A percentile compares a stretch with the other conserved stretches of the same genome.
These are phyloP conservation scores for Chironomus tentans DNA, from an alignment of 2,888 invertebrate genomes.

Conservation along the genomic window DNA sequence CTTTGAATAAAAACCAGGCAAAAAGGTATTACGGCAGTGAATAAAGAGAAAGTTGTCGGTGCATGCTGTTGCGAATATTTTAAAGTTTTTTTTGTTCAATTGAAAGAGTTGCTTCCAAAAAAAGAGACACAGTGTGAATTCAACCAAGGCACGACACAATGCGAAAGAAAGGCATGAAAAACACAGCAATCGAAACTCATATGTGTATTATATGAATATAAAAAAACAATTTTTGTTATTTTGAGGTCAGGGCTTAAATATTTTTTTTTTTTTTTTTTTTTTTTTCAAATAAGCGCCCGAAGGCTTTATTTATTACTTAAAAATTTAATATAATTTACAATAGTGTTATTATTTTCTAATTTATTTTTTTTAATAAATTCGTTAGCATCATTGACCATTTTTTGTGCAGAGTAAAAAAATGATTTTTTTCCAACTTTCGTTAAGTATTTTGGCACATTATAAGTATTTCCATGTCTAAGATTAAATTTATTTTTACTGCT, in stretches of 20 bases:
- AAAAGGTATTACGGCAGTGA: not conserved
- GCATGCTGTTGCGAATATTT: not conserved
- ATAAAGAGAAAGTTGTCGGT: not conserved
- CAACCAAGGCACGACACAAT: not conserved
- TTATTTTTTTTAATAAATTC: too few relatives aligned
- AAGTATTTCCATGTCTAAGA: too few relatives aligned
- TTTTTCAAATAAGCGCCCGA: too few relatives aligned
- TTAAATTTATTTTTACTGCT: too few relatives aligned
- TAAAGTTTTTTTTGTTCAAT: not conserved
- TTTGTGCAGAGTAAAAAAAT: too few relatives aligned
- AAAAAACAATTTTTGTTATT: constrained; percentile 3
- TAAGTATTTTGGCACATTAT: too few relatives aligned
- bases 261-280: too few relatives aligned
- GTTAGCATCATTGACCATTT: too few relatives aligned
- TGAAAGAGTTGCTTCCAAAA: not conserved
- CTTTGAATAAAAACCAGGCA: not conserved
- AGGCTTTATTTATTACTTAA: too few relatives aligned
- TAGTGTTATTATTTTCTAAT: too few relatives aligned
- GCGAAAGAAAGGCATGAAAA: not conserved
- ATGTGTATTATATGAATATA: constrained; percentile 13
- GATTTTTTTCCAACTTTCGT: too few relatives aligned
- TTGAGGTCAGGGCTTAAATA: constrained; percentile 26
- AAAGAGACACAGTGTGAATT: not conserved
- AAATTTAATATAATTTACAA: too few relatives aligned
- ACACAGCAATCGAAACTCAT: not conserved